Evolutionary conservation across 2,888 invertebrate species (phyloP), one percentile per base, ranked within the genome.

Genomic region (Scaptodrosophila latifasciaeformis): DNA sequence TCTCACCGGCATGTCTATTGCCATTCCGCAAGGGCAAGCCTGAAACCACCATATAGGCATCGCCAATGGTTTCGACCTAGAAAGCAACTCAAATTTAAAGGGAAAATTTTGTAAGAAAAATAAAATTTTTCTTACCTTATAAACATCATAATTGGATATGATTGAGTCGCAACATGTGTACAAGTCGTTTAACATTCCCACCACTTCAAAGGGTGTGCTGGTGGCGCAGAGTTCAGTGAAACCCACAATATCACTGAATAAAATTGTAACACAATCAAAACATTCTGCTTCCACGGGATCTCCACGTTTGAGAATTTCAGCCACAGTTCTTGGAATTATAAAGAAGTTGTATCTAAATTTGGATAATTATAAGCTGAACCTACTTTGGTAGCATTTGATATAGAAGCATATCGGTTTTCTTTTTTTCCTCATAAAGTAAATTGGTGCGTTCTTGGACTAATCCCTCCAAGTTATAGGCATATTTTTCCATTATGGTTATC

Each of bases 401-500:
- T 1, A 96, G 87, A 2, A 96, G 86, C 61, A 93, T 92, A 72
- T 96, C 95, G 0, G 95, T 95, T 82, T 94, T 91, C 82, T 92
- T 91, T 82, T 96, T 95, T 86, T 96, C 96, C 82, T 93, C 92
- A 40, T 91, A 88, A 50, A 96, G 87, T 74, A 94, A 91, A 70
- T 92, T 92, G 0, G 95, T 95, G 56, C 95, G 88, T 75, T 94
- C 94, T 59, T 94, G 93, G 0, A 96, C 94, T 35, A 95, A 87
- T 0, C 92, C 91, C 82, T 96, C 96, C 58, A 96, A 85, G 85
- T 95, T 95, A 35, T 92, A 92, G 1, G 95, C 95, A 81, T 96
- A 95, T 82, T 95, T 95, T 85, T 96, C 95, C 95, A 96, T 95
- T 84, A 95, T 94, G 0, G 92, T 91, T 59, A 96, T 87, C 95